These are phyloP conservation scores for Calameuta idolon DNA, from an alignment of 2,888 invertebrate species.

Conservation along the genomic window DNA sequence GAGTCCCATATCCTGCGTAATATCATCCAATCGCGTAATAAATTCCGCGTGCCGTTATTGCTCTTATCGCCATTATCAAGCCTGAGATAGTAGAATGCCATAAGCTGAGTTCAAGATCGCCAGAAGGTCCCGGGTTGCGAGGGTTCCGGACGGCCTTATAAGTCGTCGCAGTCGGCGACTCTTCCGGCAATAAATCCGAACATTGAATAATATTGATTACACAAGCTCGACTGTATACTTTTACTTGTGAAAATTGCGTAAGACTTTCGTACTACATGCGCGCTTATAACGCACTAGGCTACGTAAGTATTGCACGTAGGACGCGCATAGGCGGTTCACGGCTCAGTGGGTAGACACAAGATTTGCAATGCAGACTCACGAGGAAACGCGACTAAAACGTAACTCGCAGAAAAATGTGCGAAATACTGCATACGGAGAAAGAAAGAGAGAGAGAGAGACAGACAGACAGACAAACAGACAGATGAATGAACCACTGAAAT, in stretches of 20 bases:
- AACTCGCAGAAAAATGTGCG: slow-evolving; percentile 30
- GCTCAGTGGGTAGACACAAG: neutral
- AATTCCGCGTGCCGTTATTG: neutral
- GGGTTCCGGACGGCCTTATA: neutral
- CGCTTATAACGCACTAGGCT: neutral
- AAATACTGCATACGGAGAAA: neutral
- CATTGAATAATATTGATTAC: slow-evolving; percentile 21
- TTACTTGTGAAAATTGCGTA: slow-evolving; percentile 28
- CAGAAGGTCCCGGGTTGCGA: neutral
- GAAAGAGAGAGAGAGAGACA: neutral
- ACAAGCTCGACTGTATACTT: slow-evolving; percentile 13
- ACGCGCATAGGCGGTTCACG: neutral
- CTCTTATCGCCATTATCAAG: neutral
- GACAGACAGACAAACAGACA: neutral
- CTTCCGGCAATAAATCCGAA: slow-evolving; percentile 11
- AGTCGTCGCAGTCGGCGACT: neutral
- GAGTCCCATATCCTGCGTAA: neutral
- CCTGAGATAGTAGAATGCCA: neutral
- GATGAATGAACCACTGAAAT: neutral
- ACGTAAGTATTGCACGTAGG: neutral
- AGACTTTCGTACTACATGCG: slow-evolving; percentile 8
- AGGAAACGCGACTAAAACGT: neutral
- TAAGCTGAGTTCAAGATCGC: slow-evolving; percentile 5
- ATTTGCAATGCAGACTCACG: neutral
- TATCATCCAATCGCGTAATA: neutral